Base-by-base conservation (phyloP, 2,797 vertebrate species). In the Platalea minor region DNA sequence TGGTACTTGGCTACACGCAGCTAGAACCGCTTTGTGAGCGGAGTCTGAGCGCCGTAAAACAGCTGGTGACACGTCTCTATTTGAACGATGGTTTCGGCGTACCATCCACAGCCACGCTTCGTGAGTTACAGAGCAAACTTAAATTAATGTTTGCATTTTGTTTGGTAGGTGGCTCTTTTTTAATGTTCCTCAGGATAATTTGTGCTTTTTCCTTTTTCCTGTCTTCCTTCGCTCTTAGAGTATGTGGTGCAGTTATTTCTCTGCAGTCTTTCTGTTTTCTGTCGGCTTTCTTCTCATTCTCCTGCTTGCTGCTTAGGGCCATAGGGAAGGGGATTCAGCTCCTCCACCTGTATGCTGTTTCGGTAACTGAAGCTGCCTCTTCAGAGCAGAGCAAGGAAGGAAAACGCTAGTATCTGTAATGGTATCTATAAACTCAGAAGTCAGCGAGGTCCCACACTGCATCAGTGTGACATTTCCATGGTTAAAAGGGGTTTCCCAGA, bases 361-460 rank as follows among this genome's bases (percentile, higher is more conserved):
- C 3, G 2, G 18, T 43, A 54, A 43, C 39, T 4, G 2, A 57
- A 53, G 26, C 12, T 20, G 29, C 45, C 46, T 48, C 31, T 57
- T 84, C 46, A 43, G 48, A 74, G 39, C 37, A 35, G 31, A 45
- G 46, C 33, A 33, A 53, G 54, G 37, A 72, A 45, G 21, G 48
- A 70, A 59, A 45, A 43, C 0, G 1, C 23, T 48, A 41, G 5
- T 31, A 19, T 53, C 43, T 1, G 1, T n/a, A 56, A 23, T 26
- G 11, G 5, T 51, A 29, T 41, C 29, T 78, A 4, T 61, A 29
- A 85, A 70, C 37, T 61, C 23, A 17, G 25, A 67, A 72, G 12
- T 41, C 31, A 46, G 29, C 25, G 73, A 81, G 26, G 33, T 81
- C 39, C 31, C 5, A 19, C 7, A 4, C 69, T 78, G 59, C 43